phyloP scores from a whole-genome alignment of 2,113 vertebrate species.

The Microtus oregoni region DNA sequence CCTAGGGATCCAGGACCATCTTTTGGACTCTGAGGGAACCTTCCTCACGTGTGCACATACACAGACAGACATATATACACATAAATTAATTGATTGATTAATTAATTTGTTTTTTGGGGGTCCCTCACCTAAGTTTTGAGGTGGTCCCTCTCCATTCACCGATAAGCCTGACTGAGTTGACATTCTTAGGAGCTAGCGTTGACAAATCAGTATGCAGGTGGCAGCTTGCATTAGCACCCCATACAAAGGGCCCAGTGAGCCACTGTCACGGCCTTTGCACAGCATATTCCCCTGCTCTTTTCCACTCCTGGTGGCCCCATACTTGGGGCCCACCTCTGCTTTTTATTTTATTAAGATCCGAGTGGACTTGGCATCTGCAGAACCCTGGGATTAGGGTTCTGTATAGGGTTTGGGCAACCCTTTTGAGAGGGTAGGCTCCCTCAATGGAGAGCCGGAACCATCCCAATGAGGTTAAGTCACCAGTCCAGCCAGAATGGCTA shows the following conservation, averaged over 20 bases:
- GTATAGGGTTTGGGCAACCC: neutral
- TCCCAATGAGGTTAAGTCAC: conserved; percentile 28
- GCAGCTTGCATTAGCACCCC: rapidly evolving
- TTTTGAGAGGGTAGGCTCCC: conserved; percentile 15
- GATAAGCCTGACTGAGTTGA: neutral
- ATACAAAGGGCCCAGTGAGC: conserved; percentile 52
- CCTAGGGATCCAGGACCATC: neutral
- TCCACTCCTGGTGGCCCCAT: neutral
- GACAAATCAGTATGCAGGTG: conserved; percentile 62
- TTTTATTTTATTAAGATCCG: conserved; percentile 20
- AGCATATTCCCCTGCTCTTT: neutral
- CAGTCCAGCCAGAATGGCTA: neutral
- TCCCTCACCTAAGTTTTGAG: neutral
- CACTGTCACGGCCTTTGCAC: neutral
- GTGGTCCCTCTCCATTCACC: neutral
- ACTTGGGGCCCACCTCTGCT: neutral
- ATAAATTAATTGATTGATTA: neutral
- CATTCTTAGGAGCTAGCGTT: neutral
- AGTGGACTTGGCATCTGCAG: conserved; percentile 45
- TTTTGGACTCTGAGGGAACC: neutral
- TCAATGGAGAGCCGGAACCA: neutral
- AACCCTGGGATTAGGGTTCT: conserved; percentile 4
- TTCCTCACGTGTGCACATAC: neutral
- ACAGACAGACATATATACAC: neutral
- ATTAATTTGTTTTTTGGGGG: neutral